A percentile compares a stretch with the other conserved stretches of the same genome.
These are phyloP conservation scores for Tragelaphus eurycerus DNA, from an alignment of 2,797 vertebrate species.

Conservation along the genomic window DNA sequence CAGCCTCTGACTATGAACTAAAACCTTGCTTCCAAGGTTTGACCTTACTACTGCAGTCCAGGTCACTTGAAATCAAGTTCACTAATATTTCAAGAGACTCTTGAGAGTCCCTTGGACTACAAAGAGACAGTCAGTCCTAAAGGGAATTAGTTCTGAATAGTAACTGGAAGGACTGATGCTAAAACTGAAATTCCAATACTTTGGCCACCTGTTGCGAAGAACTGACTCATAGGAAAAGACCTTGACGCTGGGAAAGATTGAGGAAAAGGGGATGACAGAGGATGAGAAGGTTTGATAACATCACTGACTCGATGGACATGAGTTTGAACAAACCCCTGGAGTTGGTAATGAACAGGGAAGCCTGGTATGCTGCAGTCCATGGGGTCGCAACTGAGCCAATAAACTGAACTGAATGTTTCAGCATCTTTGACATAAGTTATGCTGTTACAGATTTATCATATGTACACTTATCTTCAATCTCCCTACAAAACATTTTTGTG, in stretches of 20 bases:
- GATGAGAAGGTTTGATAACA: not conserved
- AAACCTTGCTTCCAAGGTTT: not conserved
- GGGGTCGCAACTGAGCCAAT: rapidly evolving
- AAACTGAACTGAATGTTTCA: not conserved
- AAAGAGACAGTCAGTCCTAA: not conserved
- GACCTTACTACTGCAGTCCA: not conserved
- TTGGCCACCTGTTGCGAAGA: not conserved
- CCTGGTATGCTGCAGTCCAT: not conserved
- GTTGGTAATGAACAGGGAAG: not conserved
- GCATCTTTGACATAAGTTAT: not conserved
- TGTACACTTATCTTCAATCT: not conserved
- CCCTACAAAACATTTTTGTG: not conserved
- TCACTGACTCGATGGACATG: not conserved
- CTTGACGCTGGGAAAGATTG: not conserved
- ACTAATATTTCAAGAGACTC: not conserved
- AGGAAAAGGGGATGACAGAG: not conserved
- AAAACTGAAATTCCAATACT: not conserved
- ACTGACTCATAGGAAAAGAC: not conserved
- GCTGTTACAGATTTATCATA: not conserved
- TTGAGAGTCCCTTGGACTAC: not conserved
- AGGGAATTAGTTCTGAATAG: not conserved
- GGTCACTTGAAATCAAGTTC: not conserved
- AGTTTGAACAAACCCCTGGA: rapidly evolving
- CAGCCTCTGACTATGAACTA: not conserved
- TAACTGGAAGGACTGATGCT: not conserved